phyloP scores from a whole-genome alignment of 2,113 vertebrate species.

The Tychaedon coryphoeus region DNA sequence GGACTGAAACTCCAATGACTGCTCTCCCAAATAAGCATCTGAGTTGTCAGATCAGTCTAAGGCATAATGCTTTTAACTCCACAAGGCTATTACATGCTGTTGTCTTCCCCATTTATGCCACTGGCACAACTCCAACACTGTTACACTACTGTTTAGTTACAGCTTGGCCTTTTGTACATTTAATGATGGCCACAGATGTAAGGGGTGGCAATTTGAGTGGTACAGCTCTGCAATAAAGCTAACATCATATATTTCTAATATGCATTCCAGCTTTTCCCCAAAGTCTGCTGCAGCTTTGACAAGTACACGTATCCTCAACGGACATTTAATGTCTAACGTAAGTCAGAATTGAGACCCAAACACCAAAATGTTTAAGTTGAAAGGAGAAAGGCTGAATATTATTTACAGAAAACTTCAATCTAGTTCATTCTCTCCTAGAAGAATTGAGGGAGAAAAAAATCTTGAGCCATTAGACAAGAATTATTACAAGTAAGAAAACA shows the following conservation, averaged over 20 bases:
- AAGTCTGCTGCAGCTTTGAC: neutral
- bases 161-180: constrained; percentile 27
- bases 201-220: neutral
- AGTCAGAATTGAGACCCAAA: neutral
- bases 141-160: neutral
- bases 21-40: neutral
- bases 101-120: neutral
- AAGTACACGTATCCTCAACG: neutral
- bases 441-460: neutral
- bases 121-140: constrained; percentile 11
- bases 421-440: neutral
- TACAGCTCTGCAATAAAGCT: neutral
- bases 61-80: neutral
- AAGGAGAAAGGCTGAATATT: neutral
- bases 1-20: neutral
- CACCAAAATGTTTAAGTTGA: neutral
- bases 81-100: neutral
- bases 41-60: neutral
- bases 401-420: neutral
- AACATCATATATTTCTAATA: neutral
- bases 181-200: constrained; percentile 32
- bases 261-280: neutral
- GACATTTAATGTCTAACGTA: neutral
- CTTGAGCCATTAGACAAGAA: neutral
- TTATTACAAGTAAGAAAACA: neutral